Evolutionary conservation across 2,797 vertebrate species (phyloP).

Genomic region (Cyprinodon diabolis): DNA sequence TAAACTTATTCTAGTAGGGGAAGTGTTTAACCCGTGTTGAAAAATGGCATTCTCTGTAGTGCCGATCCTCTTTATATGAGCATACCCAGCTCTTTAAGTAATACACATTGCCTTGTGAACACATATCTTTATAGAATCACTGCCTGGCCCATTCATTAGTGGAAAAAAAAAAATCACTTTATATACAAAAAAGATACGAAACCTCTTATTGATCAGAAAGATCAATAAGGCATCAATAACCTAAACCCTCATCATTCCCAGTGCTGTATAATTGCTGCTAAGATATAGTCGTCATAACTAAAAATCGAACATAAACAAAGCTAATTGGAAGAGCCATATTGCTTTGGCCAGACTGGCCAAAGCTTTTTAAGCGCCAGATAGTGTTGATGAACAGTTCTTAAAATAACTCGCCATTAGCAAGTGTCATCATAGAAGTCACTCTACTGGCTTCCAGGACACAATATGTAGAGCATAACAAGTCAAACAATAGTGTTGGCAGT

Average conservation of each 20-base stretch:
- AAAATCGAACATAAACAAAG: conserved; percentile 79
- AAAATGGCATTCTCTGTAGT: conserved; percentile 55
- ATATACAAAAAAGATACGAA: conserved; percentile 76
- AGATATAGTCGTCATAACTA: conserved; percentile 82
- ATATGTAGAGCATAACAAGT: conserved; percentile 56
- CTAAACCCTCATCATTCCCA: conserved; percentile 86
- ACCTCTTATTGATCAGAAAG: conserved; percentile 83
- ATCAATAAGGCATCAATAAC: conserved; percentile 85
- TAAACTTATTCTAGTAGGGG: conserved; percentile 25
- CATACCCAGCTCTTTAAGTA: conserved; percentile 42
- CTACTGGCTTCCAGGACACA: conserved; percentile 69
- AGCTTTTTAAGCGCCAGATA: conserved; percentile 66
- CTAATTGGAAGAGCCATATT: conserved; percentile 80
- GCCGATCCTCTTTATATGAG: conserved; percentile 37
- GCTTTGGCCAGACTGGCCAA: conserved; percentile 67
- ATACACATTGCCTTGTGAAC: conserved; percentile 51
- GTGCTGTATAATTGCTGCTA: conserved; percentile 81
- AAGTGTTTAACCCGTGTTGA: conserved; percentile 59
- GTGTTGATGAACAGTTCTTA: conserved; percentile 66
- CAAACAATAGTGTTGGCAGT: conserved; percentile 55
- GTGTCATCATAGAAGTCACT: conserved; percentile 75
- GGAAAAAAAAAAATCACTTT: conserved; percentile 56
- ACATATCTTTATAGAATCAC: conserved; percentile 60
- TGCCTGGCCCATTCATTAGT: conserved; percentile 71
- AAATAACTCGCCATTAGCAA: conserved; percentile 80